A percentile compares a stretch with the other conserved stretches of the same genome.
Evolutionary conservation across 2,888 invertebrate species (phyloP).

Genomic region (Phrixothrix hirtus): DNA sequence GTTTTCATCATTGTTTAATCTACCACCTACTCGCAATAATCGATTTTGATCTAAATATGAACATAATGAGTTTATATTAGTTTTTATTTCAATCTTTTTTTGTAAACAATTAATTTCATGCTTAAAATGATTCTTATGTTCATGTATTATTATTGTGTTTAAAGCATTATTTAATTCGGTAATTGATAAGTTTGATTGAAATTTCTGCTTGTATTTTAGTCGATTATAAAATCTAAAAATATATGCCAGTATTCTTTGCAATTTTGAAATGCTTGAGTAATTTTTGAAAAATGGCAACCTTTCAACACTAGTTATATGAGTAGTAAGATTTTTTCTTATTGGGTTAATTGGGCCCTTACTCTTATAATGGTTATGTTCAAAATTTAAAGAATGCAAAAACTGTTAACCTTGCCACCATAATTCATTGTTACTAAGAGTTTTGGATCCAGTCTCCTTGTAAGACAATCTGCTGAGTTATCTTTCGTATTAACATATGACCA

Average conservation of each 20-base stretch:
- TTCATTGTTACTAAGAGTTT: constrained; percentile 32
- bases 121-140: constrained; percentile 1
- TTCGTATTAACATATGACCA: constrained; percentile 29
- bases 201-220: neutral
- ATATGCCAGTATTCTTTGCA: constrained; percentile 3
- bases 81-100: constrained; percentile 1
- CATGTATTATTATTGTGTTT: neutral
- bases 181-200: neutral
- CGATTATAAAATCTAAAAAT: constrained; percentile 8
- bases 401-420: constrained; percentile 23
- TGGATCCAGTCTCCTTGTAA: constrained; percentile 32
- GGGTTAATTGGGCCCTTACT: too few species aligned
- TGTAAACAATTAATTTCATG: constrained; percentile 3
- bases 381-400: constrained; percentile 23
- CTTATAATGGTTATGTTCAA: constrained; percentile 1
- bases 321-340: neutral
- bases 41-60: constrained; percentile 12
- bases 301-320: too few species aligned
- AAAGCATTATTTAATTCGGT: constrained; percentile 4
- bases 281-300: constrained; percentile 1
- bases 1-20: constrained; percentile 1
- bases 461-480: constrained; percentile 41
- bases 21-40: constrained; percentile 17
- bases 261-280: neutral
- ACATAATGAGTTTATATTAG: constrained; percentile 2